Percentiles rank a stretch among this genome's conserved stretches.
Conservation (phyloP, 2,797 vertebrate genomes). For the Leptoclinus maculatus region DNA sequence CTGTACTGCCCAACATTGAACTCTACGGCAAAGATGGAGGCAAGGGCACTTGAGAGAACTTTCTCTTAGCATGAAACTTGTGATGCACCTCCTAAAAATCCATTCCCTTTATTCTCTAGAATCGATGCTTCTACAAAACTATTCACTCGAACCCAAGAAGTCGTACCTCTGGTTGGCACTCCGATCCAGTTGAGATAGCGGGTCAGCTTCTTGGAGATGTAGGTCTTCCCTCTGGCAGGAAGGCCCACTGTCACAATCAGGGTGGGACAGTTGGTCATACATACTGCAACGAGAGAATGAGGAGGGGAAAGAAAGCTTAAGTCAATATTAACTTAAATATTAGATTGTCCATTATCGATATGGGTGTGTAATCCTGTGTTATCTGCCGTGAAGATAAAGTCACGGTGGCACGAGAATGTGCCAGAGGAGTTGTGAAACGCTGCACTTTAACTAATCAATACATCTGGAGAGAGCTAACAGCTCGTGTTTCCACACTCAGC, state of each 20-base stretch:
- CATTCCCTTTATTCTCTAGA: not conserved
- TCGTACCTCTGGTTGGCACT: conserved; percentile 94
- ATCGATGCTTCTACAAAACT: not conserved
- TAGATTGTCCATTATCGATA: conserved; percentile 23
- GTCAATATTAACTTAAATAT: conserved; percentile 17
- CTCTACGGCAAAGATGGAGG: conserved; percentile 79
- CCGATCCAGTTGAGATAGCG: conserved; percentile 99
- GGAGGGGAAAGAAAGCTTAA: not conserved
- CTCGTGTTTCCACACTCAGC: conserved; percentile 17
- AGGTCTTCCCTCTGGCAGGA: conserved; percentile 97
- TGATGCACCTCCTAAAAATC: not conserved
- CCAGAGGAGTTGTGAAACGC: conserved; percentile 35
- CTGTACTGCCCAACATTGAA: conserved; percentile 99
- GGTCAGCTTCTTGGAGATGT: conserved; percentile 98
- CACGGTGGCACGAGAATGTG: conserved; percentile 6
- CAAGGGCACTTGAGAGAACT: not conserved
- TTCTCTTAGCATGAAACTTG: not conserved
- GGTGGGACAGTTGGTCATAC: conserved; percentile 98
- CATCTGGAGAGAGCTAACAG: conserved; percentile 14
- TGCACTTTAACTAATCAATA: conserved; percentile 5
- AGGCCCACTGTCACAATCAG: conserved; percentile 98
- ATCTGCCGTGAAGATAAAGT: conserved; percentile 7
- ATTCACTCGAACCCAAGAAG: not conserved
- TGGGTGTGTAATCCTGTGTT: not conserved
- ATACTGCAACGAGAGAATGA: conserved; percentile 83